Conservation (phyloP, 2,888 invertebrate genomes). For the Agonopterix alstromeriana region DNA sequence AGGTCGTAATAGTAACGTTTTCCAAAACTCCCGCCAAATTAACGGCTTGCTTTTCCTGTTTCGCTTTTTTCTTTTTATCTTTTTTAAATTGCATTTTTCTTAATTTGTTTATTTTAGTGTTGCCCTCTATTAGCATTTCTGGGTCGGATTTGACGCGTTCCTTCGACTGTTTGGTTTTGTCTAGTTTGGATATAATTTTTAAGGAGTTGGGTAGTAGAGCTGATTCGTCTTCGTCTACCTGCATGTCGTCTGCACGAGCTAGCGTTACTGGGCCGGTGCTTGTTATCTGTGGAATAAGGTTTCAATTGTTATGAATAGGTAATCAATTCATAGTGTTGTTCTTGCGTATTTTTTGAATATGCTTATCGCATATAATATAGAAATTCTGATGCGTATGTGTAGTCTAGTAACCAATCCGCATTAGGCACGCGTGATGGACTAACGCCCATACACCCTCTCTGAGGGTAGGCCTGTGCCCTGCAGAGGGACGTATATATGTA, state of each 20-base stretch:
- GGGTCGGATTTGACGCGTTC: slow-evolving; percentile 75
- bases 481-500: no score
- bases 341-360: no score
- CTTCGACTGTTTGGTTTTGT: slow-evolving; percentile 43
- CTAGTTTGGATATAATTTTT: slow-evolving; percentile 52
- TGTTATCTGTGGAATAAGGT: slow-evolving; percentile 55
- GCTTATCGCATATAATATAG: no score
- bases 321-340: no score
- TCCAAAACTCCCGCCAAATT: slow-evolving; percentile 81
- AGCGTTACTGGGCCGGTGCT: slow-evolving; percentile 79
- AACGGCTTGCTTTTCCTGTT: slow-evolving; percentile 78
- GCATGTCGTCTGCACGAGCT: slow-evolving; percentile 63
- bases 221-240: slow-evolving; percentile 72
- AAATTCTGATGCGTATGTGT: no score
- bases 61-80: slow-evolving; percentile 71
- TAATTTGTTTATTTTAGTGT: slow-evolving; percentile 65
- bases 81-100: slow-evolving; percentile 79
- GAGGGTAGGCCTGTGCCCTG: no score
- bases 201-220: slow-evolving; percentile 53
- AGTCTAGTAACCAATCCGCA: no score
- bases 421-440: no score
- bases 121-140: slow-evolving; percentile 83
- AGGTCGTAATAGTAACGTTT: slow-evolving; percentile 67
- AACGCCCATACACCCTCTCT: no score
- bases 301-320: no score